Evolutionary conservation across 1,140 invertebrate species (phyloP).

Genomic region (Pygmarrhopalites habei): DNA sequence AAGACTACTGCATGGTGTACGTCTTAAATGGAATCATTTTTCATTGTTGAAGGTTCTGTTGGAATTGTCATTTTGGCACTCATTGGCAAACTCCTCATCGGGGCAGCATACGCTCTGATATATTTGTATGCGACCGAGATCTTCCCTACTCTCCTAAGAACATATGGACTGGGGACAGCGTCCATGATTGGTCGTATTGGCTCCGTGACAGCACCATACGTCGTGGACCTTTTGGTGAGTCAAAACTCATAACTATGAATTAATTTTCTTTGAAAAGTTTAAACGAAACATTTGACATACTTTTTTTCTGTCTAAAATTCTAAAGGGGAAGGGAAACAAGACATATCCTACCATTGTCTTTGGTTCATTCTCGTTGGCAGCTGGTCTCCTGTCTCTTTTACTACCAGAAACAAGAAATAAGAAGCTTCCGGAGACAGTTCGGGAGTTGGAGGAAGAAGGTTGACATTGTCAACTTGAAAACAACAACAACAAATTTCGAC

Average conservation of each 20-base stretch:
- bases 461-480: no score
- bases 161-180: slow-evolving; percentile 44
- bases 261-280: no score
- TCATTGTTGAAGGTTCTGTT: slow-evolving; percentile 19
- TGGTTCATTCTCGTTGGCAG: slow-evolving; percentile 41
- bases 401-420: slow-evolving; percentile 45
- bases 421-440: slow-evolving; percentile 43
- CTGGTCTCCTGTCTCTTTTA: slow-evolving; percentile 42
- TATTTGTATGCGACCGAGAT: slow-evolving; percentile 49
- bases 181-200: slow-evolving; percentile 45
- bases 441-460: slow-evolving; percentile 40
- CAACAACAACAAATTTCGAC: no score
- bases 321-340: slow-evolving; percentile 34
- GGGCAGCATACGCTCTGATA: slow-evolving; percentile 45
- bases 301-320: slow-evolving; percentile 1
- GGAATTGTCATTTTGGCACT: slow-evolving; percentile 41
- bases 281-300: neutral
- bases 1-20: no score
- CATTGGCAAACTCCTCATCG: slow-evolving; percentile 46
- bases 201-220: slow-evolving; percentile 44
- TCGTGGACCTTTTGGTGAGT: slow-evolving; percentile 38
- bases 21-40: no score
- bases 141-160: slow-evolving; percentile 46
- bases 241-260: neutral
- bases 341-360: slow-evolving; percentile 43